Percentiles rank a stretch among this genome's conserved stretches.
Evolutionary conservation across 2,113 vertebrate genomes (phyloP).

Genomic region (Gyps fulvus): DNA sequence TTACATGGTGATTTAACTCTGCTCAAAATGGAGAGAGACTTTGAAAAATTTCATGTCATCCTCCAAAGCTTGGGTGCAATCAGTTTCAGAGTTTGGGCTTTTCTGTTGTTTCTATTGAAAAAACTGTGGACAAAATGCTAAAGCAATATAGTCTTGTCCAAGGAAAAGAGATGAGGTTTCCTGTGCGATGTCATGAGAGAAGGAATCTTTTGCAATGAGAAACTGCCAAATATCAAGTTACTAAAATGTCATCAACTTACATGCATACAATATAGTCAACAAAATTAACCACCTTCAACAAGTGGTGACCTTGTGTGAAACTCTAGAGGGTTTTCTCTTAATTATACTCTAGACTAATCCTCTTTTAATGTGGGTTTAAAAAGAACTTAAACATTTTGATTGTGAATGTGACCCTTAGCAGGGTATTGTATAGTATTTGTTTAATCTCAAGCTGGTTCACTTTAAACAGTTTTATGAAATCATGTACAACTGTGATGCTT

Average conservation of each 20-base stretch:
- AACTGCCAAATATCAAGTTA: background rate
- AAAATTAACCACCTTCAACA: background rate
- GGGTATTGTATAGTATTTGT: background rate
- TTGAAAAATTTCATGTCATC: background rate
- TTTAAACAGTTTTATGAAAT: background rate
- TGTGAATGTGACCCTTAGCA: background rate
- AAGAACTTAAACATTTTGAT: background rate
- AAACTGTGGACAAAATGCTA: background rate
- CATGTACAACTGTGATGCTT: background rate
- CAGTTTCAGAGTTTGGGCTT: background rate
- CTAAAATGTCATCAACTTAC: background rate
- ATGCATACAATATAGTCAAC: background rate
- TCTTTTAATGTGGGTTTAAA: background rate
- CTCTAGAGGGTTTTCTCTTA: background rate
- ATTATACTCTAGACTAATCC: background rate
- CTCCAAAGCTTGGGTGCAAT: background rate
- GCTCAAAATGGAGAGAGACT: background rate
- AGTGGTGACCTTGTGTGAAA: background rate
- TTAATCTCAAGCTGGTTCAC: background rate
- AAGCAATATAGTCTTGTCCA: rapidly evolving
- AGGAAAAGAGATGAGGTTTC: background rate
- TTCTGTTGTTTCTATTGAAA: background rate
- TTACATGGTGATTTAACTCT: background rate
- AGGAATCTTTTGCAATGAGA: background rate
- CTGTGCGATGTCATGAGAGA: background rate